Conservation (phyloP, 2,797 vertebrate genomes). For the Lagorchestes hirsutus region DNA sequence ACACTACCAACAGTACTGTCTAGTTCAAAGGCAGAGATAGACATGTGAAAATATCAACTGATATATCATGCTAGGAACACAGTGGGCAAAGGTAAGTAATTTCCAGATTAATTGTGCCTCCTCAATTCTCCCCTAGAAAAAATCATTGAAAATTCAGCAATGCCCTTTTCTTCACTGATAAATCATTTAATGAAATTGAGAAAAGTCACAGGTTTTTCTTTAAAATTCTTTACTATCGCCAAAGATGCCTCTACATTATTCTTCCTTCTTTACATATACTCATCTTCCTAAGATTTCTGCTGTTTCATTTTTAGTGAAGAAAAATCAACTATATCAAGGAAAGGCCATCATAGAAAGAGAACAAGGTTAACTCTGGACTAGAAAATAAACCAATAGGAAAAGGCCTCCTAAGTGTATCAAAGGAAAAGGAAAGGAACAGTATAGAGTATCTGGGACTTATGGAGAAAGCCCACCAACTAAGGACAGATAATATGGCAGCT, state of each 20-base stretch:
- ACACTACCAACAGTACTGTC: not conserved
- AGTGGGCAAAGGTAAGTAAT: not conserved
- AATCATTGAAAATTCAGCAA: conserved; percentile 12
- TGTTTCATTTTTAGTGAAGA: conserved; percentile 22
- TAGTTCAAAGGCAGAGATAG: conserved; percentile 35
- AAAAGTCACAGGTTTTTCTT: conserved; percentile 32
- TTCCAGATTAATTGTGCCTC: not conserved
- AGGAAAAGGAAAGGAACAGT: not conserved
- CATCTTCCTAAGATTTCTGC: conserved; percentile 16
- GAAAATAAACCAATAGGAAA: conserved; percentile 26
- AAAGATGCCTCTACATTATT: not conserved
- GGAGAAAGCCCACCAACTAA: conserved; percentile 42
- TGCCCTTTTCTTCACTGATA: conserved; percentile 17
- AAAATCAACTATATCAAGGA: conserved; percentile 30
- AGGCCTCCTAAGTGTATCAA: not conserved
- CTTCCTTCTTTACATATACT: conserved; percentile 28
- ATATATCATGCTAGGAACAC: not conserved
- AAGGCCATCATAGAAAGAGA: not conserved
- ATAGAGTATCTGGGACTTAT: not conserved
- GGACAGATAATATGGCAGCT: not conserved
- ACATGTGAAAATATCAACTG: not conserved
- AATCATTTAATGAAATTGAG: conserved; percentile 18
- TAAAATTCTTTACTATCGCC: conserved; percentile 25
- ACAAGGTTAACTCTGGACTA: conserved; percentile 8
- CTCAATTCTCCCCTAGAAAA: not conserved